Conservation (phyloP, 30 jellyfish, hydroid and myxozoan species). For the Nemopilema nomurai region DNA sequence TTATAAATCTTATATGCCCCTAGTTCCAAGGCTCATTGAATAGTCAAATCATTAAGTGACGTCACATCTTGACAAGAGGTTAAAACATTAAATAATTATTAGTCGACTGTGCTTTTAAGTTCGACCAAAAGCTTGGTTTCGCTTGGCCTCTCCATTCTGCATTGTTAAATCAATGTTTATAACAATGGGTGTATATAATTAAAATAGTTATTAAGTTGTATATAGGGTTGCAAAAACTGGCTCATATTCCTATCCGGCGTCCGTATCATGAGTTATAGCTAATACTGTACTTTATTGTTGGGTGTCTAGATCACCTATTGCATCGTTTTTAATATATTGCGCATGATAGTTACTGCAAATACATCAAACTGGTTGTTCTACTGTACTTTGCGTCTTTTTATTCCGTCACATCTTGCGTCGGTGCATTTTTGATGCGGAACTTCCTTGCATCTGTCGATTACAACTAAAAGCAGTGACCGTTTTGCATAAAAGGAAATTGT, state of each 20-base stretch:
- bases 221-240: slow-evolving; percentile 73
- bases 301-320: slow-evolving; percentile 14
- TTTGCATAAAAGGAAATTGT: too few species aligned
- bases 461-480: too few species aligned
- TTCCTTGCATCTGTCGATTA: too few species aligned
- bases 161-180: slow-evolving; percentile 2
- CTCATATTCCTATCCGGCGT: slow-evolving; percentile 22
- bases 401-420: too few species aligned
- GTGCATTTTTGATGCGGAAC: too few species aligned
- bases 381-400: not conserved
- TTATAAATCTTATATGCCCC: too few species aligned
- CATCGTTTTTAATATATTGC: slow-evolving; percentile 31
- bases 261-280: slow-evolving; percentile 2
- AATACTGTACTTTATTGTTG: slow-evolving; percentile 4
- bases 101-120: not conserved
- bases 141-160: not conserved
- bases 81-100: not conserved
- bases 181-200: slow-evolving; percentile 57
- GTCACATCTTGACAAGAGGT: not conserved
- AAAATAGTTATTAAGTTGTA: slow-evolving; percentile 35
- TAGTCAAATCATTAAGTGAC: not conserved
- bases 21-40: too few species aligned
- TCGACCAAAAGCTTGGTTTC: not conserved
- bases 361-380: not conserved
- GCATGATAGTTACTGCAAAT: not conserved